Conservation (phyloP, 2,888 invertebrate genomes). For the Hedya salicella region DNA sequence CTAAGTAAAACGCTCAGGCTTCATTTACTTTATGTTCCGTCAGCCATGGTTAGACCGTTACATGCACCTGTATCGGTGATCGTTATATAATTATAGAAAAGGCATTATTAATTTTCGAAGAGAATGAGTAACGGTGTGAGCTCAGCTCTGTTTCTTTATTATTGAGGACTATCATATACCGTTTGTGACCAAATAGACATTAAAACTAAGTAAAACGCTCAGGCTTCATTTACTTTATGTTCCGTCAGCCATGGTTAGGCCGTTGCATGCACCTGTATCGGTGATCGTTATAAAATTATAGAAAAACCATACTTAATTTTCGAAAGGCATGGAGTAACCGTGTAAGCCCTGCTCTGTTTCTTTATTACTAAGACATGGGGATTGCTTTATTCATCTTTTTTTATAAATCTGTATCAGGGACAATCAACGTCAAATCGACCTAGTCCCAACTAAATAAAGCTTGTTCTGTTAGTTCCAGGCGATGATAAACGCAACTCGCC, state of each 20-base stretch:
- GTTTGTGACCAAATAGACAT: no score
- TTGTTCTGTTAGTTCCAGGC: no score
- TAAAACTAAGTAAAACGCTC: no score
- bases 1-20: no score
- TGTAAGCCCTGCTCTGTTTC: neutral
- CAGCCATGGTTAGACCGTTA: slow-evolving; percentile 57
- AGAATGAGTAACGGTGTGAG: neutral
- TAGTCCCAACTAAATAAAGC: no score
- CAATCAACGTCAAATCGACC: no score
- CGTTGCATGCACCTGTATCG: slow-evolving; percentile 61
- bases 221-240: slow-evolving; percentile 67
- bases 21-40: slow-evolving; percentile 70
- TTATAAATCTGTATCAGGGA: no score
- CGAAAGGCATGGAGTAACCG: neutral
- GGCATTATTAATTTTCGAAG: neutral
- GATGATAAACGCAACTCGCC: neutral
- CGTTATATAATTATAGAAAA: slow-evolving; percentile 33
- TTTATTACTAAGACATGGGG: no score
- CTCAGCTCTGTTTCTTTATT: no score
- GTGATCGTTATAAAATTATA: slow-evolving; percentile 38
- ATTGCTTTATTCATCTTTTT: no score
- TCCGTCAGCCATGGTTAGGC: slow-evolving; percentile 60
- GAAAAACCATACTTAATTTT: slow-evolving; percentile 9
- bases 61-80: slow-evolving; percentile 58
- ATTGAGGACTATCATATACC: no score